Conservation (phyloP, 2,888 invertebrate genomes). For the Lasioglossum calceatum region DNA sequence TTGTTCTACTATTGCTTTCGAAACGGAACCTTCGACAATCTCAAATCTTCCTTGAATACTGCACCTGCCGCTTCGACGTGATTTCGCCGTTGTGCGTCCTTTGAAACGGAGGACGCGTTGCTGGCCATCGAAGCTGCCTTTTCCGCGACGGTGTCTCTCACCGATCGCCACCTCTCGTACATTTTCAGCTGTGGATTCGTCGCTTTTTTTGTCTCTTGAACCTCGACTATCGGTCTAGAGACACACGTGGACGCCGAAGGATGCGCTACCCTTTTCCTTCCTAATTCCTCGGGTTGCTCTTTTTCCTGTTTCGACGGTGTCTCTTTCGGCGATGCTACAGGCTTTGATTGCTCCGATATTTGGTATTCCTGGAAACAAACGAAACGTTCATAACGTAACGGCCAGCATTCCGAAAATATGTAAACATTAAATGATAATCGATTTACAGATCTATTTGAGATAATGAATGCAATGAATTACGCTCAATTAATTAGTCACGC, state of each 20-base stretch:
- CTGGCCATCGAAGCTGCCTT: slow-evolving; percentile 57
- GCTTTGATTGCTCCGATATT: slow-evolving; percentile 78
- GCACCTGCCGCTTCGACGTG: slow-evolving; percentile 18
- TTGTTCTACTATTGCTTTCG: too few relatives aligned
- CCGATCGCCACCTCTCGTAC: slow-evolving; percentile 81
- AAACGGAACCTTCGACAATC: neutral
- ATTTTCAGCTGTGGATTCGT: slow-evolving; percentile 79
- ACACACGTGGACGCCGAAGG: slow-evolving; percentile 80
- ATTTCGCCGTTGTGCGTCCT: slow-evolving; percentile 14
- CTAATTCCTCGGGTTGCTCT: slow-evolving; percentile 77
- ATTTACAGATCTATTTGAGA: neutral
- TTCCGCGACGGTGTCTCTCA: slow-evolving; percentile 76
- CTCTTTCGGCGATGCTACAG: slow-evolving; percentile 65
- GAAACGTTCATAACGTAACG: slow-evolving; percentile 5
- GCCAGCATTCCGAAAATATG: neutral
- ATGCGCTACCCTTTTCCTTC: slow-evolving; percentile 91
- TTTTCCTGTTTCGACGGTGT: slow-evolving; percentile 62
- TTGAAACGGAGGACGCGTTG: neutral
- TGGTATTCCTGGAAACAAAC: slow-evolving; percentile 78
- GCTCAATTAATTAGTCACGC: slow-evolving; percentile 4
- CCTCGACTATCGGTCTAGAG: slow-evolving; percentile 71
- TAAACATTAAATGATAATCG: neutral
- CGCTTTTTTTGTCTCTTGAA: slow-evolving; percentile 74
- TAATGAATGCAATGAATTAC: neutral
- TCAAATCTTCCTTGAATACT: slow-evolving; percentile 37